Conservation (phyloP, 2,888 invertebrate species). For the Digitonthophagus gazella region DNA sequence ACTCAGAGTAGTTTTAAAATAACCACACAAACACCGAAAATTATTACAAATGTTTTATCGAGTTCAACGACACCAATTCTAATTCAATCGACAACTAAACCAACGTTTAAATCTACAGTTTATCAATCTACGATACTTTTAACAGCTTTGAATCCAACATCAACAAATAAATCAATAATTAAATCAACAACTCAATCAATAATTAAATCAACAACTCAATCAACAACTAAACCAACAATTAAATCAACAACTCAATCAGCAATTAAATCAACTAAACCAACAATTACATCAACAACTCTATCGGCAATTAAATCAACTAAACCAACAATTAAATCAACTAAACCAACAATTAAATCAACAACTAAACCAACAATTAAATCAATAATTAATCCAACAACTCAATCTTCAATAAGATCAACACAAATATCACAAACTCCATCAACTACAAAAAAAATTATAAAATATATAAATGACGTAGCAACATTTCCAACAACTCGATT, state of each 20-base stretch:
- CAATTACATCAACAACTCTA: slow-evolving; percentile 18
- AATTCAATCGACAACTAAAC: neutral
- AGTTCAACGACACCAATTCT: neutral
- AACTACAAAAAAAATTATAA: neutral
- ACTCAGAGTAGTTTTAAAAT: too few species aligned
- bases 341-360: too few species aligned
- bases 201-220: neutral
- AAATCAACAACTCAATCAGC: slow-evolving; percentile 20
- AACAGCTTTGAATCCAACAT: slow-evolving; percentile 15
- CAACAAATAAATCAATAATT: neutral
- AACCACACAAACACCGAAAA: too few species aligned
- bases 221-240: slow-evolving; percentile 5
- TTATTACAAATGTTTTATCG: slow-evolving; percentile 3
- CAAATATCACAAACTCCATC: neutral
- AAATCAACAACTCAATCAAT: neutral
- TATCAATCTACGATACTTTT: neutral
- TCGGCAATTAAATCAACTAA: slow-evolving; percentile 7
- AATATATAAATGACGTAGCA: slow-evolving; percentile 19
- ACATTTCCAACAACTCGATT: slow-evolving; percentile 17
- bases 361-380: too few species aligned
- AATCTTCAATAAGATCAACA: neutral
- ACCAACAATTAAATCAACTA: slow-evolving; percentile 1
- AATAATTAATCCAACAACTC: slow-evolving; percentile 13
- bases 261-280: neutral
- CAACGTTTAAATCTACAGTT: neutral